phyloP scores from a whole-genome alignment of 2,888 invertebrate species.

The Drosophila rubida region DNA sequence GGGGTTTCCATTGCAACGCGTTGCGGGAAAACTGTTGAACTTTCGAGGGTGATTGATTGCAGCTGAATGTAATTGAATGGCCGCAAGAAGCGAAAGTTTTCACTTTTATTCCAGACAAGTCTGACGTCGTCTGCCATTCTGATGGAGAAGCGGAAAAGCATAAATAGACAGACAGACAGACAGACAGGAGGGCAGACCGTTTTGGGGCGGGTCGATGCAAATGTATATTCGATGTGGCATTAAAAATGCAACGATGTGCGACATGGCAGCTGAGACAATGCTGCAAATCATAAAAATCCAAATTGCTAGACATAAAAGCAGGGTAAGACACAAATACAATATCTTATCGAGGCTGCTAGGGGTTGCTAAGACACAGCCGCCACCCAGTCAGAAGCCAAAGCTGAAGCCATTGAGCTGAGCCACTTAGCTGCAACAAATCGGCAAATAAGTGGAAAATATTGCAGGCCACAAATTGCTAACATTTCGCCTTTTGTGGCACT shows the following conservation, averaged over 20 bases:
- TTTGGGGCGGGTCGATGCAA: slow-evolving; percentile 49
- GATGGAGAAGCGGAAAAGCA: slow-evolving; percentile 33
- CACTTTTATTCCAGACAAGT: slow-evolving; percentile 55
- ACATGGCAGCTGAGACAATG: slow-evolving; percentile 38
- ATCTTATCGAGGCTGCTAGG: slow-evolving; percentile 7
- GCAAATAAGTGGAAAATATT: slow-evolving; percentile 76
- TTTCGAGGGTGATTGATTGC: slow-evolving; percentile 73
- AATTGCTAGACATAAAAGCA: slow-evolving; percentile 67
- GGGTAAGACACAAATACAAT: slow-evolving; percentile 24
- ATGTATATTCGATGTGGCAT: slow-evolving; percentile 72
- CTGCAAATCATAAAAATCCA: slow-evolving; percentile 68
- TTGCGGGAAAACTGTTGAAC: slow-evolving; percentile 51
- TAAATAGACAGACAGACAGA: slow-evolving; percentile 50
- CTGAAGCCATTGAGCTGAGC: slow-evolving; percentile 21
- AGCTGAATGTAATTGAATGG: slow-evolving; percentile 65
- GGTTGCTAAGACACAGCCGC: slow-evolving; percentile 17
- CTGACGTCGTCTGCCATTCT: slow-evolving; percentile 47
- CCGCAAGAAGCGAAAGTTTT: slow-evolving; percentile 67
- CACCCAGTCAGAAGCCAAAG: slow-evolving; percentile 3
- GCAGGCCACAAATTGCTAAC: slow-evolving; percentile 74
- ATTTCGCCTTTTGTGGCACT: slow-evolving; percentile 14
- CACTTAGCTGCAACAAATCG: slow-evolving; percentile 76
- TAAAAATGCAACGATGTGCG: slow-evolving; percentile 63
- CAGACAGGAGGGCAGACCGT: too few relatives aligned
- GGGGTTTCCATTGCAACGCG: slow-evolving; percentile 34